A percentile compares a stretch with the other conserved stretches of the same genome.
These are phyloP conservation scores for Platyscapa corneri DNA, from an alignment of 1,140 invertebrate species.

Conservation along the genomic window DNA sequence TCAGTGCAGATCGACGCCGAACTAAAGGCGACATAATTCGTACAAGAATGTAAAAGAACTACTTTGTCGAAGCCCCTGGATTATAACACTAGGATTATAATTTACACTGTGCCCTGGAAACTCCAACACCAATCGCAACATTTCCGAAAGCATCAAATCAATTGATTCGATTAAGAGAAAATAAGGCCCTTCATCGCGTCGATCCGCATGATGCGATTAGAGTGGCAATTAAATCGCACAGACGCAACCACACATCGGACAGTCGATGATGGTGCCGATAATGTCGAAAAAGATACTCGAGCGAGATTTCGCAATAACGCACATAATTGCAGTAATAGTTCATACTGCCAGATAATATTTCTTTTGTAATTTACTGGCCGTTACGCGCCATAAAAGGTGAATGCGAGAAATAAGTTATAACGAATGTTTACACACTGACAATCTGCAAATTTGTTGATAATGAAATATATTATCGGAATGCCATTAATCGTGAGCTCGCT, in stretches of 20 bases:
- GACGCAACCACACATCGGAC: neutral
- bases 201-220: neutral
- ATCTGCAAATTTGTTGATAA: slow-evolving; percentile 5
- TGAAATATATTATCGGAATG: neutral
- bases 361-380: neutral
- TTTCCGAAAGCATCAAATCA: no score
- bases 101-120: no score
- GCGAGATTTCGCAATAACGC: slow-evolving; percentile 62
- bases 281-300: slow-evolving; percentile 60
- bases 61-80: no score
- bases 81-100: no score
- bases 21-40: no score
- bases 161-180: no score
- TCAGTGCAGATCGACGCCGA: no score
- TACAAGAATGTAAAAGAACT: no score
- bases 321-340: slow-evolving; percentile 65
- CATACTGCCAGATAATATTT: slow-evolving; percentile 31
- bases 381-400: neutral
- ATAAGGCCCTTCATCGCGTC: neutral
- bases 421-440: neutral
- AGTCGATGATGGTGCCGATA: slow-evolving; percentile 53
- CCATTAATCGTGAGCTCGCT: slow-evolving; percentile 11
- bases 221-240: slow-evolving; percentile 23
- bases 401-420: neutral
- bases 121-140: no score